A percentile compares a stretch with the other conserved stretches of the same genome.
phyloP scores from a whole-genome alignment of 2,797 vertebrate genomes.

The Schizothorax lantsangensis region DNA sequence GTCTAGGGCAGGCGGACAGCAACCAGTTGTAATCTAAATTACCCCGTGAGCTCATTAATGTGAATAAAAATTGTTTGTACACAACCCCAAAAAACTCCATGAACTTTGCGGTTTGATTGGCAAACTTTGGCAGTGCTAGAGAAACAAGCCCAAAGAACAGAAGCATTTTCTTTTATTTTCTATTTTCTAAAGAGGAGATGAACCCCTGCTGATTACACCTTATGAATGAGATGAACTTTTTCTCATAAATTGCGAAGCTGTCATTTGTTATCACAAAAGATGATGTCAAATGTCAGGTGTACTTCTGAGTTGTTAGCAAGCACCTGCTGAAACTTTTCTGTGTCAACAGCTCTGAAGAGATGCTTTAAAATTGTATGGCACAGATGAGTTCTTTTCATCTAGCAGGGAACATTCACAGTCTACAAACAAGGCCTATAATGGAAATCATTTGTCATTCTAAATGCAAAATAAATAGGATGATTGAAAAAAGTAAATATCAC shows the following conservation, averaged over 20 bases:
- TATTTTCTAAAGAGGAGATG: constrained; percentile 18
- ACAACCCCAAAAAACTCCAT: background rate
- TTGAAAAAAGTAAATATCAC: background rate
- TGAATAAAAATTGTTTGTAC: background rate
- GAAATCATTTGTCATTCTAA: constrained; percentile 6
- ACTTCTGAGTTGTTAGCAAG: constrained; percentile 22
- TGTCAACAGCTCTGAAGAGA: constrained; percentile 24
- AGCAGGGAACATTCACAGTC: constrained; percentile 1
- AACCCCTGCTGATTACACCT: constrained; percentile 13
- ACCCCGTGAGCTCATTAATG: constrained; percentile 21
- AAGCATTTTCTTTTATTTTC: constrained; percentile 2
- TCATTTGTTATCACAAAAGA: constrained; percentile 23
- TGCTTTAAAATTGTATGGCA: constrained; percentile 14
- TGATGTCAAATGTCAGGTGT: constrained; percentile 24
- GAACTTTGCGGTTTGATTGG: background rate
- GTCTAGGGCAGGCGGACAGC: constrained; percentile 25
- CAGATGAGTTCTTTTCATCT: constrained; percentile 11
- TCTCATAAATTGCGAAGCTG: constrained; percentile 30
- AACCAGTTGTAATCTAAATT: constrained; percentile 42
- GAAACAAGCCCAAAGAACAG: background rate
- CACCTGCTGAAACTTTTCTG: background rate
- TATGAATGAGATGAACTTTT: constrained; percentile 26
- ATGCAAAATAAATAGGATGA: constrained; percentile 24
- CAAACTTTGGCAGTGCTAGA: background rate
- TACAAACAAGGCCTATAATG: background rate